Percentiles rank a stretch among this genome's conserved stretches.
phyloP scores from a whole-genome alignment of 2,888 invertebrate genomes.

The Odontocerum albicorne region DNA sequence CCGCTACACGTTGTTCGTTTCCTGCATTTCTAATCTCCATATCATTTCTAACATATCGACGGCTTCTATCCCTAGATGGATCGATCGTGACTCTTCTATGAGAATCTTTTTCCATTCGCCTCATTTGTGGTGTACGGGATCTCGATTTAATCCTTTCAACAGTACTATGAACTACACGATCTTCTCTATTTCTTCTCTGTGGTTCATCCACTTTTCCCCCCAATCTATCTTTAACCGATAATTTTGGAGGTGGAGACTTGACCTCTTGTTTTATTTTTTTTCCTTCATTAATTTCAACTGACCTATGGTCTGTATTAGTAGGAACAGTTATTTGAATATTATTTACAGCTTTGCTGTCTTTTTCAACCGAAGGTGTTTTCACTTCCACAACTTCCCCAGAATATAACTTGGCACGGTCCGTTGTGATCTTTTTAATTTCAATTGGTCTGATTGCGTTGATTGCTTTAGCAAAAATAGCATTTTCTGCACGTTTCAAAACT shows the following conservation, averaged over 20 bases:
- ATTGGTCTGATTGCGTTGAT: constrained; percentile 78
- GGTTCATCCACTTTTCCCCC: constrained; percentile 73
- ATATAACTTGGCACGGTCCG: constrained; percentile 68
- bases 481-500: constrained; percentile 88
- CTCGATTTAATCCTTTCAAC: constrained; percentile 58
- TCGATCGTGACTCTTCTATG: constrained; percentile 57
- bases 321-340: constrained; percentile 61
- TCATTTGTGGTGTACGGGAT: constrained; percentile 52
- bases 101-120: constrained; percentile 36
- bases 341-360: constrained; percentile 44
- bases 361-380: constrained; percentile 37
- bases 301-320: constrained; percentile 50
- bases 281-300: constrained; percentile 53
- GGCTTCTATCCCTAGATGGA: constrained; percentile 44
- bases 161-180: constrained; percentile 57
- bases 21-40: constrained; percentile 45
- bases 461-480: constrained; percentile 88
- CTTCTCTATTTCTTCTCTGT: constrained; percentile 53
- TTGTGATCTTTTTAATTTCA: constrained; percentile 73
- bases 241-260: constrained; percentile 58
- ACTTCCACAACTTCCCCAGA: constrained; percentile 49
- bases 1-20: constrained; percentile 41
- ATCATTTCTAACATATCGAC: constrained; percentile 38
- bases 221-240: constrained; percentile 78
- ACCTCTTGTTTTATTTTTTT: constrained; percentile 46